These are phyloP conservation scores for Chaetops frenatus DNA, from an alignment of 2,113 vertebrate species.

Conservation along the genomic window DNA sequence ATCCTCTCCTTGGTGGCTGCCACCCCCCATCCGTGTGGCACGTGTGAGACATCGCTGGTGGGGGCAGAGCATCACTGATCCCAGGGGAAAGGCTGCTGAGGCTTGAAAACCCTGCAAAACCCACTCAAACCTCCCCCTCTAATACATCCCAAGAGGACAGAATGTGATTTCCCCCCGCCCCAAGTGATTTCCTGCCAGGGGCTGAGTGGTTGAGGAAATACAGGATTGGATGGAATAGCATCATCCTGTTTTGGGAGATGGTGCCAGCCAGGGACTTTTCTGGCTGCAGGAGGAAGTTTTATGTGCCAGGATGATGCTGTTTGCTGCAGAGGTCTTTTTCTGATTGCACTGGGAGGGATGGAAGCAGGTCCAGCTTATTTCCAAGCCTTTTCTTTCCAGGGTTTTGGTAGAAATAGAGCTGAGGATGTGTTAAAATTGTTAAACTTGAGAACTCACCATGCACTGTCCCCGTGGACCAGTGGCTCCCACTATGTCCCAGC, in stretches of 20 bases:
- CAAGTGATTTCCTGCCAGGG: neutral
- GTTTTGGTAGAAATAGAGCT: neutral
- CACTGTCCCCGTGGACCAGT: neutral
- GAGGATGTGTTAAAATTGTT: neutral
- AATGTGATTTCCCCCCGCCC: neutral
- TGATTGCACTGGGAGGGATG: neutral
- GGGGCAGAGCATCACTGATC: neutral
- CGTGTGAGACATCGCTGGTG: fast-evolving
- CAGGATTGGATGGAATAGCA: neutral
- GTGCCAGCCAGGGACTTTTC: neutral
- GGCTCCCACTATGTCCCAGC: constrained; percentile 21
- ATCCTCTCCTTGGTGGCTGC: neutral
- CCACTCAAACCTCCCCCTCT: neutral
- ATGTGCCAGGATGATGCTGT: neutral
- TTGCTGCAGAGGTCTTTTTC: neutral
- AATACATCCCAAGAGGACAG: neutral
- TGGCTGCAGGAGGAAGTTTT: fast-evolving
- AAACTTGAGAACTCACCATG: fast-evolving
- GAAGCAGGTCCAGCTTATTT: neutral
- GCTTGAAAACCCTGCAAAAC: neutral
- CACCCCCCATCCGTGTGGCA: fast-evolving
- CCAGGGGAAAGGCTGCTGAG: neutral
- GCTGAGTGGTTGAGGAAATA: neutral
- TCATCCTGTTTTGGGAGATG: neutral
- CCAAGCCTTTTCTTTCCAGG: neutral